phyloP scores from a whole-genome alignment of 92 coral and sea anemone genomes.

The Metridium senile region DNA sequence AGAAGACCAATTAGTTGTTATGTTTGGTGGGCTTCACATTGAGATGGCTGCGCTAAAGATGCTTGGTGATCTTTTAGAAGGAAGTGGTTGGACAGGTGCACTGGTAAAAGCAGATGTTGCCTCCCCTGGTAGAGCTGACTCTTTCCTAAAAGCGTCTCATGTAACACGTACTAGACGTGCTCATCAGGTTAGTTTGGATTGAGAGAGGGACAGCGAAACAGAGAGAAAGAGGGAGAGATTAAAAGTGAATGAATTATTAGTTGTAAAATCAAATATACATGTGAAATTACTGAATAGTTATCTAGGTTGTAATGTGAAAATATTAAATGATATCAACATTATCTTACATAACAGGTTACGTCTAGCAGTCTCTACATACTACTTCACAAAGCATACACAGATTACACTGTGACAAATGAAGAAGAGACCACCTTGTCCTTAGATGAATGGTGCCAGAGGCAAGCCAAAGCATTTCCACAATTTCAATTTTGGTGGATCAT shows the following conservation, averaged over 20 bases:
- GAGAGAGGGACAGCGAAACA: too few species aligned
- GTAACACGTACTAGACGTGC: conserved; percentile 46
- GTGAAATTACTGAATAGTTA: too few species aligned
- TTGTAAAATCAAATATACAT: too few species aligned
- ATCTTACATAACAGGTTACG: too few species aligned
- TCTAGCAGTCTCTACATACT: conserved; percentile 29
- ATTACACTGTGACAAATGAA: conserved; percentile 4
- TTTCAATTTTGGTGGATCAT: conserved; percentile 42
- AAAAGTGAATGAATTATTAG: too few species aligned
- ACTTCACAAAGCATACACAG: conserved; percentile 30
- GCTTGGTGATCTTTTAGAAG: conserved; percentile 39
- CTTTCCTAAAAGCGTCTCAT: conserved; percentile 45
- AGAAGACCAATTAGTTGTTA: conserved; percentile 32
- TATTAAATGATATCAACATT: too few species aligned
- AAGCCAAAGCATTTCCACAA: conserved; percentile 19
- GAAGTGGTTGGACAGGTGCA: conserved; percentile 34
- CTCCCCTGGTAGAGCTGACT: conserved; percentile 40
- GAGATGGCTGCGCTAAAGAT: conserved; percentile 46
- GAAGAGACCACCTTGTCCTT: conserved; percentile 9
- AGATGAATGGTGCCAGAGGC: conserved; percentile 7
- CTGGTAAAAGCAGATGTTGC: conserved; percentile 44
- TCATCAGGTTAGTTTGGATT: too few species aligned
- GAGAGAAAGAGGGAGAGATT: too few species aligned
- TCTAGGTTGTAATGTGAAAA: too few species aligned
- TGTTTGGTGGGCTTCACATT: conserved; percentile 59